A percentile compares a stretch with the other conserved stretches of the same genome.
phyloP scores from a whole-genome alignment of 2,888 invertebrate genomes.

The Nomada hirtipes region DNA sequence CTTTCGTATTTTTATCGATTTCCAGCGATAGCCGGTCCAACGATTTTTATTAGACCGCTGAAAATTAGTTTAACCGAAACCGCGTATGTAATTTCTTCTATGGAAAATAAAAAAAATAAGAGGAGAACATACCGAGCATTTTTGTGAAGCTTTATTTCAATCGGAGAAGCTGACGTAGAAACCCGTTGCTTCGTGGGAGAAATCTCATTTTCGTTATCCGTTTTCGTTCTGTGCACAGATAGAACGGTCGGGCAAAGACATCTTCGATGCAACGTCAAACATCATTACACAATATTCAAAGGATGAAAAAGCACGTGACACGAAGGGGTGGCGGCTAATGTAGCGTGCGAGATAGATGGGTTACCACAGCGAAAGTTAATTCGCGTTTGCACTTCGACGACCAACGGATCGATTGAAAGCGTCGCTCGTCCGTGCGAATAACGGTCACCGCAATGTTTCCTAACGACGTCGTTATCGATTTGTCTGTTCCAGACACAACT shows the following conservation, averaged over 20 bases:
- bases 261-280: conserved; percentile 76
- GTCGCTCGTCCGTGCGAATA: conserved; percentile 70
- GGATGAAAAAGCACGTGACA: conserved; percentile 72
- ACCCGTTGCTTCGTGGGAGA: conserved; percentile 1
- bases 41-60: conserved; percentile 10
- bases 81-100: neutral
- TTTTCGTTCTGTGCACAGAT: neutral
- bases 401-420: conserved; percentile 73
- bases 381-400: conserved; percentile 77
- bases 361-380: conserved; percentile 78
- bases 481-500: conserved; percentile 50
- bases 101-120: neutral
- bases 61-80: conserved; percentile 29
- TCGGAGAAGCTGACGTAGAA: neutral
- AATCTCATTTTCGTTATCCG: neutral
- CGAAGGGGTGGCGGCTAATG: conserved; percentile 79
- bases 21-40: neutral
- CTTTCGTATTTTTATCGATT: neutral
- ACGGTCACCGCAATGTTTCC: conserved; percentile 73
- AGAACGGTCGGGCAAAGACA: conserved; percentile 55
- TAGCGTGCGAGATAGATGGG: conserved; percentile 82
- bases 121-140: neutral
- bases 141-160: neutral
- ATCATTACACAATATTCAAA: conserved; percentile 80
- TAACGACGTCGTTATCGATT: conserved; percentile 77